phyloP scores from a whole-genome alignment of 1,140 invertebrate genomes.

The Atta cephalotes region DNA sequence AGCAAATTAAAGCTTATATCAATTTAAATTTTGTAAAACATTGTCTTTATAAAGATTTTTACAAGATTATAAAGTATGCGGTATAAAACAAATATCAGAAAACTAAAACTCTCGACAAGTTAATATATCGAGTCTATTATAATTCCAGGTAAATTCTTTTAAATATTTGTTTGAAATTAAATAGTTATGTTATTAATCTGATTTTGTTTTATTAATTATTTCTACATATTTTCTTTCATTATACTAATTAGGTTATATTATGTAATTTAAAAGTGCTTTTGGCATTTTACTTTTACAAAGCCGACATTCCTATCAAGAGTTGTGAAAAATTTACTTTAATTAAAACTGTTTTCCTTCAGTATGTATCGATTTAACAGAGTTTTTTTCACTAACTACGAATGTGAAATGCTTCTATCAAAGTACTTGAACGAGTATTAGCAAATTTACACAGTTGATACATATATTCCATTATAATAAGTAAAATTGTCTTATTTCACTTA shows the following conservation, averaged over 20 bases:
- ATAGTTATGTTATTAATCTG: background rate
- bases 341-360: conserved; percentile 44
- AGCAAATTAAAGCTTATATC: background rate
- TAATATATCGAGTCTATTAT: background rate
- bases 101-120: background rate
- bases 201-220: background rate
- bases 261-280: conserved; percentile 17
- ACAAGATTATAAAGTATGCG: background rate
- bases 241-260: background rate
- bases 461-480: conserved; percentile 16
- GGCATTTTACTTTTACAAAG: conserved; percentile 1
- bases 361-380: conserved; percentile 44
- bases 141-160: background rate
- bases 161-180: background rate
- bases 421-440: background rate
- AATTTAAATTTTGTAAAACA: background rate
- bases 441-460: conserved; percentile 6
- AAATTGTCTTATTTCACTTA: conserved; percentile 21
- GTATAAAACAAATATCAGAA: background rate
- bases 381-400: background rate
- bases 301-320: conserved; percentile 22
- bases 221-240: background rate
- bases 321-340: conserved; percentile 45
- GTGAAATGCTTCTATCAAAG: conserved; percentile 37
- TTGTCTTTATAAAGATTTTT: background rate